These are phyloP conservation scores for Chloroclystis v-ata DNA, from an alignment of 2,888 invertebrate species.

Conservation along the genomic window DNA sequence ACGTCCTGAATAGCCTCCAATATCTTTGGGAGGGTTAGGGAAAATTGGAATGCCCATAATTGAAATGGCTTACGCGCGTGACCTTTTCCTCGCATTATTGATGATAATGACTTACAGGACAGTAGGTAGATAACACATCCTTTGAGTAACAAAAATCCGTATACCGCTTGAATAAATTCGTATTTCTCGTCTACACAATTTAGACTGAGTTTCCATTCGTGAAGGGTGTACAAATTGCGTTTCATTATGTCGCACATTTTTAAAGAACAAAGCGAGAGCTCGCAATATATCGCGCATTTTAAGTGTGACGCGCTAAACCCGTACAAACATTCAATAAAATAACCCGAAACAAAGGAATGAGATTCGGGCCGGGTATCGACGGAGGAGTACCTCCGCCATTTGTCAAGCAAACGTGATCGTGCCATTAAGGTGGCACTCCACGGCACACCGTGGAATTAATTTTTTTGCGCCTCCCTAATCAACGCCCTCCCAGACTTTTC, in stretches of 20 bases:
- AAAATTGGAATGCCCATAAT: slow-evolving; percentile 16
- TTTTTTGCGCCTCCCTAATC: not conserved
- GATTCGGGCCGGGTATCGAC: slow-evolving; percentile 29
- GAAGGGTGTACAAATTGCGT: slow-evolving; percentile 10
- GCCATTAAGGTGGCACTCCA: slow-evolving; percentile 42
- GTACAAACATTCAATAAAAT: slow-evolving; percentile 30
- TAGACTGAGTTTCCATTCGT: slow-evolving; percentile 1
- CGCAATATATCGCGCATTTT: slow-evolving; percentile 21
- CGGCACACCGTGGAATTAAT: not conserved
- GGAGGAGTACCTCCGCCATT: slow-evolving; percentile 46
- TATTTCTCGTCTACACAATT: slow-evolving; percentile 3
- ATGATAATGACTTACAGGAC: slow-evolving; percentile 10
- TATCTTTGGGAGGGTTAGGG: slow-evolving; percentile 16
- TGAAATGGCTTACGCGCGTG: slow-evolving; percentile 25
- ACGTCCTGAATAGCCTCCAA: slow-evolving; percentile 17
- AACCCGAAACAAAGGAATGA: slow-evolving; percentile 31
- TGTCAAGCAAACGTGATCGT: slow-evolving; percentile 66
- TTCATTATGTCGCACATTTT: slow-evolving; percentile 9
- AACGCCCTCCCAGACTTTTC: not conserved
- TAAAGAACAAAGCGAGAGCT: slow-evolving; percentile 15
- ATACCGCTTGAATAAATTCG: not conserved
- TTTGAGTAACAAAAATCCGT: slow-evolving; percentile 4
- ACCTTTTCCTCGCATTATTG: slow-evolving; percentile 27
- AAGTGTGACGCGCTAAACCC: slow-evolving; percentile 27
- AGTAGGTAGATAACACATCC: slow-evolving; percentile 8